Conservation (phyloP, 2,888 invertebrate species). For the Drosophila greeni region DNA sequence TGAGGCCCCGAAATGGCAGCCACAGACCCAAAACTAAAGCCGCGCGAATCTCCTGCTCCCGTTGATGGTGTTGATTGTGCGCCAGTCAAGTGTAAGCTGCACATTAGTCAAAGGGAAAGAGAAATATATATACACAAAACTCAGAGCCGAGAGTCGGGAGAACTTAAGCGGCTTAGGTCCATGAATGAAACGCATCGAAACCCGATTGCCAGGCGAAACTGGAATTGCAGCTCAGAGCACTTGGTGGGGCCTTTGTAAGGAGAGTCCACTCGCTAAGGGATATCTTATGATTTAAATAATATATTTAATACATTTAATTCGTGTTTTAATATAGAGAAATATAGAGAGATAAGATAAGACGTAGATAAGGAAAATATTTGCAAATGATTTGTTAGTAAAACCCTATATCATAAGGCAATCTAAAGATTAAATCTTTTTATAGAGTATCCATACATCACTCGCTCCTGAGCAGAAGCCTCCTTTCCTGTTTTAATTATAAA, state of each 20-base stretch:
- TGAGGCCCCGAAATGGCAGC: slow-evolving; percentile 28
- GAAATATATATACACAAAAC: slow-evolving; percentile 27
- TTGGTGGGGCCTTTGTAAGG: slow-evolving; percentile 5
- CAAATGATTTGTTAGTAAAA: not conserved
- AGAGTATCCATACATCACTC: not conserved
- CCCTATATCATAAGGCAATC: too few relatives aligned
- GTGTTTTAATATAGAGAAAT: too few relatives aligned
- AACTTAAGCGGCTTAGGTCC: slow-evolving; percentile 68
- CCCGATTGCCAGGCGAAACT: slow-evolving; percentile 60
- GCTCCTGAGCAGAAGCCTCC: not conserved
- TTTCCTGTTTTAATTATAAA: slow-evolving; percentile 66
- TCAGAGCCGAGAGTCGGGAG: slow-evolving; percentile 23
- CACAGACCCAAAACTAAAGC: slow-evolving; percentile 15
- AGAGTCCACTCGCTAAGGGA: not conserved
- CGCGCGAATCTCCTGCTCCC: slow-evolving; percentile 34
- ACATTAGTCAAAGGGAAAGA: slow-evolving; percentile 67
- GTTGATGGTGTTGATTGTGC: slow-evolving; percentile 73
- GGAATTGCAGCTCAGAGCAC: slow-evolving; percentile 59
- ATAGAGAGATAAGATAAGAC: too few relatives aligned
- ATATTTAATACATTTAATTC: too few relatives aligned
- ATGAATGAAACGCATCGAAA: slow-evolving; percentile 51
- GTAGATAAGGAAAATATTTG: too few relatives aligned
- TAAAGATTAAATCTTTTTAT: not conserved
- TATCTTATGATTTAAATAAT: not conserved
- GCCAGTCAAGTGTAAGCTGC: slow-evolving; percentile 74